A percentile compares a stretch with the other conserved stretches of the same genome.
Evolutionary conservation across 1,140 invertebrate species (phyloP).

Genomic region (Protaetia brevitarsis): DNA sequence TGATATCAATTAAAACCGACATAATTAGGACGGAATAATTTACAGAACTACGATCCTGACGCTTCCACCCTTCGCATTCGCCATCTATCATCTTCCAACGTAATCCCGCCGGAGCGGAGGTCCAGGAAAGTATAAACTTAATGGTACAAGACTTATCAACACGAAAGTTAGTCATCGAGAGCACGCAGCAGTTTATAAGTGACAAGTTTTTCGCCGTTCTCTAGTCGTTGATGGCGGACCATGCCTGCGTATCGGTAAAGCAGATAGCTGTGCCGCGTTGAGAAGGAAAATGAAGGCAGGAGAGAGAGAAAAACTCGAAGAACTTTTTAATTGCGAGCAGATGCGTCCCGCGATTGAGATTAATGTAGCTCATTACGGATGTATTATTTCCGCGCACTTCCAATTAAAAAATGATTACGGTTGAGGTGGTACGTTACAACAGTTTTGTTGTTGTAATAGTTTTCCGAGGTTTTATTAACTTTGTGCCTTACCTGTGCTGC

Average conservation of each 20-base stretch:
- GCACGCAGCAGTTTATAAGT: conserved; percentile 2
- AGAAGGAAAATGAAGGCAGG: neutral
- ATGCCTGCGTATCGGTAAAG: neutral
- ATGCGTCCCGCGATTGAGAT: conserved; percentile 6
- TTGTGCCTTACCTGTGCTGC: conserved; percentile 46
- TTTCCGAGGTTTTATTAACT: no score
- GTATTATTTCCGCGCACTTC: neutral
- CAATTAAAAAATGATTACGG: conserved; percentile 13
- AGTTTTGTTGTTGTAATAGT: neutral
- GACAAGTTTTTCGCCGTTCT: neutral
- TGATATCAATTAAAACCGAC: neutral
- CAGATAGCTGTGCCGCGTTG: neutral
- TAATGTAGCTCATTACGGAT: conserved; percentile 5
- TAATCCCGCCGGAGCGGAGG: neutral
- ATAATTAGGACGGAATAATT: neutral
- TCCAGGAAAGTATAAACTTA: neutral
- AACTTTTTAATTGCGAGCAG: conserved; percentile 12
- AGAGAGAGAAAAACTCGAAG: neutral
- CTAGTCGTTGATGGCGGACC: neutral
- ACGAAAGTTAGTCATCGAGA: neutral
- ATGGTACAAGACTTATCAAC: neutral
- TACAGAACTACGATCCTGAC: neutral
- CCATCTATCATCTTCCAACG: neutral
- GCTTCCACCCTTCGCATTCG: neutral
- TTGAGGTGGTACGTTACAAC: neutral